phyloP scores from a whole-genome alignment of 2,888 invertebrate genomes.

The Laothoe populi region DNA sequence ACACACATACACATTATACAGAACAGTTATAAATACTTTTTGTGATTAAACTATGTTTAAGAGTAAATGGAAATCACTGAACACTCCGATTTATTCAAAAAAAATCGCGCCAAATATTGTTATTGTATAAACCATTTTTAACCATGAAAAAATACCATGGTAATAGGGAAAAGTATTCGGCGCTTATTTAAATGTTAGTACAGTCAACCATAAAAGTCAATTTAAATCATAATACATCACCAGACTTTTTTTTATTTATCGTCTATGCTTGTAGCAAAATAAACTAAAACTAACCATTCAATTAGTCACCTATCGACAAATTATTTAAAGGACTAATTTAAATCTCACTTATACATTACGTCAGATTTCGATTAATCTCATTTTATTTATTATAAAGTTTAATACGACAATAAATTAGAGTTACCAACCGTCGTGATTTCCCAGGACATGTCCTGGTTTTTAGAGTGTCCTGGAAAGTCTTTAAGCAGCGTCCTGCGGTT shows the following conservation, averaged over 20 bases:
- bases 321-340: background rate
- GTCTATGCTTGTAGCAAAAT: background rate
- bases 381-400: background rate
- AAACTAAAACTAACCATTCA: background rate
- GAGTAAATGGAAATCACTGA: conserved; percentile 43
- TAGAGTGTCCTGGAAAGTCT: too few species aligned
- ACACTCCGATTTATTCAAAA: conserved; percentile 41
- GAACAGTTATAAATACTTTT: conserved; percentile 48
- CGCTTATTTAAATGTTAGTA: conserved; percentile 4
- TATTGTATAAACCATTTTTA: background rate
- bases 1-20: conserved; percentile 37
- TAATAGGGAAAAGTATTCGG: background rate
- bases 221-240: background rate
- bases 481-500: too few species aligned
- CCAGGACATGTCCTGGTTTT: too few species aligned
- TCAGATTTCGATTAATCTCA: conserved; percentile 2
- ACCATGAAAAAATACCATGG: background rate
- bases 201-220: conserved; percentile 25
- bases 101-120: background rate
- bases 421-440: too few species aligned
- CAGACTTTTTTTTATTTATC: background rate
- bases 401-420: background rate
- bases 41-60: conserved; percentile 40
- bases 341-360: background rate
- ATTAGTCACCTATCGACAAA: background rate